Base-by-base conservation (phyloP, 2,113 vertebrate species). In the Micromys minutus region DNA sequence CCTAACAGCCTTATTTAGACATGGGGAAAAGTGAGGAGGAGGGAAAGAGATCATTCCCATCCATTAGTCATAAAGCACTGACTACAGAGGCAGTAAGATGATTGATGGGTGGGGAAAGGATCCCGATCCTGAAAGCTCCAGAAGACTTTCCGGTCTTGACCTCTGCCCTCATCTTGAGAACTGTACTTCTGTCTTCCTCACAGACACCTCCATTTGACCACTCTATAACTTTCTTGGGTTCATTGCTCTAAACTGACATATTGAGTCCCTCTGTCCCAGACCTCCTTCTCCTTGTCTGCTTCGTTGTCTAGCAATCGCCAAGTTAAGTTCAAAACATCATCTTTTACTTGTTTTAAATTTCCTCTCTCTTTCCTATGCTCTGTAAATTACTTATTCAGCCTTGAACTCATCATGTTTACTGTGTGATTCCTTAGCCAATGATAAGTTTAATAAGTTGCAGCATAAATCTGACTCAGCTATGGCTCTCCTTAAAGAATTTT, bases 1-100 rank as follows among this genome's bases (percentile, higher is more conserved):
- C 22, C 12, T 57, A 34, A 89, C 13, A 52, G 34, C 67, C 85
- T 96, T 93, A 80, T 80, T 96, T 93, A 96, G 90, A 90, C 87
- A 69, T 88, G 34, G 59, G 29, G 55, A 42, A 90, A 92, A 69
- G 31, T 42, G 50, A 92, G 13, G 84, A 85, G 74, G 80, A 89
- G 29, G 26, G 39, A 72, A 12, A 39, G 13, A 91, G 87, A 72
- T 19, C 34, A 71, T 76, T 50, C 15, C 15, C 31, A 0, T 42
- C 55, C 9, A 84, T 93, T 92, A 96, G 94, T 96, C 95, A 96
- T 39, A 39, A 52, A 29, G 2, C 47, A 21, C 31, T 4, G 21
- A 96, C 45, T 4, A 2, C 7, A 29, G 7, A 3, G 15, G 29
- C 31, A 67, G 72, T 59, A 96, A 88, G 52, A 45, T n/a, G 47